Evolutionary conservation across 2,797 vertebrate species (phyloP), one percentile per base, ranked within the genome.

Genomic region (Acanthornis magna): DNA sequence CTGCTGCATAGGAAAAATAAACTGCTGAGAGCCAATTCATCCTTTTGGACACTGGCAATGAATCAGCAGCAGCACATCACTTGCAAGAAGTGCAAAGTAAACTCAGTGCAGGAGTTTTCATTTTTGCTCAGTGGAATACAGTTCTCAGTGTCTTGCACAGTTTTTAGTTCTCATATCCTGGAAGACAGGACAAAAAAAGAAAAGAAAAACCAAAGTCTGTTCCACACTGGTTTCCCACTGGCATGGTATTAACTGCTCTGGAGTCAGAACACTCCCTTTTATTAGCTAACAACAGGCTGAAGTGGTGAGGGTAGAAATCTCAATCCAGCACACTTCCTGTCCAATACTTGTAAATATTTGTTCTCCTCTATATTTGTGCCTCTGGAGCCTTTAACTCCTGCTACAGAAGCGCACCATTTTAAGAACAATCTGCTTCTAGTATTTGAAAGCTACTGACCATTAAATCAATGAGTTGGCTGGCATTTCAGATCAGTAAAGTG

Each of bases 271-370:
- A 73, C n/a, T 3, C 36, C 57, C 57, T 94, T 86, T 88, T 82
- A 89, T 65, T 87, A 90, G 63, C 48, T 61, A 88, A 88, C 55
- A 89, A 81, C 6, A 0, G 45, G 42, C 82, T 85, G 5, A 88
- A 91, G 71, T 10, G 11, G 32, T 0, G 0, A 92, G 38, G 74
- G 57, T 71, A 88, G 87, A 82, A 88, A 88, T 81, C 79, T 93
- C 70, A 77, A 84, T 60, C 65, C 73, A 89, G 47, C 2, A 13
- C 58, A 74, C 57, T 93, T 93, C 91, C 89, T 16, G 8, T 73
- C 57, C 88, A 86, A 43, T n/a, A 58, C 63, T 68, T 19, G 61
- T 80, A 95, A 95, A 95, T 95, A 97, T 93, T 95, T 95, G 65
- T 34, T 93, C 85, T 91, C 58, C 53, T 82, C 68, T 45, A 63